Conservation (phyloP, 2,888 invertebrate species). For the Megastigmus dorsalis region DNA sequence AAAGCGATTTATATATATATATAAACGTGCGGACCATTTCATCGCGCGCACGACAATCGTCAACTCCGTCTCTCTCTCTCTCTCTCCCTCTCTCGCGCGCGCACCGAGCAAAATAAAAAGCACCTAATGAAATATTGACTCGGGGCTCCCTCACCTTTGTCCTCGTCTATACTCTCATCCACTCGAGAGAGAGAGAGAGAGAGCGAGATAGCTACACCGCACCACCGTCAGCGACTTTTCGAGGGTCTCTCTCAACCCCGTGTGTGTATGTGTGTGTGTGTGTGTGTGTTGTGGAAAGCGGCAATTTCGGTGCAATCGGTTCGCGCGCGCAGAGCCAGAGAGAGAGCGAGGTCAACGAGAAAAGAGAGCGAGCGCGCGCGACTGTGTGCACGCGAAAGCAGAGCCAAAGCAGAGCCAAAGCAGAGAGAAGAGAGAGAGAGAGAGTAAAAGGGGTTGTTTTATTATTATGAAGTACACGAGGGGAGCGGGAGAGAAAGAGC, state of each 20-base stretch:
- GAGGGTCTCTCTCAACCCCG: not conserved
- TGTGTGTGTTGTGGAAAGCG: conserved; percentile 63
- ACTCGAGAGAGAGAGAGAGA: not conserved
- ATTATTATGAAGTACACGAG: conserved; percentile 29
- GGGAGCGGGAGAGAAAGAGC: conserved; percentile 37
- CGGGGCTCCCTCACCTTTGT: conserved; percentile 33
- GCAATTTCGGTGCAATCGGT: conserved; percentile 60
- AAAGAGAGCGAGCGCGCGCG: conserved; percentile 33
- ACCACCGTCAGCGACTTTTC: no score
- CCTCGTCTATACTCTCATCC: not conserved
- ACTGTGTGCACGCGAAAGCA: no score
- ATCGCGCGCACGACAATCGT: no score
- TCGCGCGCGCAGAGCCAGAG: no score
- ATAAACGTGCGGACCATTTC: conserved; percentile 12
- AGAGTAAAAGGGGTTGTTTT: conserved; percentile 55
- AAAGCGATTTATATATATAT: no score
- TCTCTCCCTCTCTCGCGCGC: conserved; percentile 8
- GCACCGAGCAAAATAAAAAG: conserved; percentile 20
- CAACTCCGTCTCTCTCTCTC: no score
- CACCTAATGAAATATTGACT: conserved; percentile 52
- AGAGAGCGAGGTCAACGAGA: conserved; percentile 29
- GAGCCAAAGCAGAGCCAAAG: no score
- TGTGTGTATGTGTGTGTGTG: not conserved
- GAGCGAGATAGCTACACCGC: no score
- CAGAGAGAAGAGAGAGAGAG: conserved; percentile 11